A percentile compares a stretch with the other conserved stretches of the same genome.
These are phyloP conservation scores for Rhopalosiphum maidis DNA, from an alignment of 1,140 invertebrate genomes.

Conservation along the genomic window DNA sequence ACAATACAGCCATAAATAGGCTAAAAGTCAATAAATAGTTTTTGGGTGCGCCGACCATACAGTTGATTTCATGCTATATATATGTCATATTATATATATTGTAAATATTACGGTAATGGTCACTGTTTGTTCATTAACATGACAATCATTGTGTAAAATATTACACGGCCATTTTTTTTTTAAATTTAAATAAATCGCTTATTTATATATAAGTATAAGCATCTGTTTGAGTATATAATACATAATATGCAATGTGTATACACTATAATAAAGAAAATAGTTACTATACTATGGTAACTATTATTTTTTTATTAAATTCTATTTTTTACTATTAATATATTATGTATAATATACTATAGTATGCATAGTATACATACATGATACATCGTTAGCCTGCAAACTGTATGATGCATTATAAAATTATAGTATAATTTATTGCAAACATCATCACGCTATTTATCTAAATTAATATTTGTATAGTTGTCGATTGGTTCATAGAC, in stretches of 20 bases:
- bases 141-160: background rate
- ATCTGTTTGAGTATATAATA: background rate
- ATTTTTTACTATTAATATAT: background rate
- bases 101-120: background rate
- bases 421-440: background rate
- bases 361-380: background rate
- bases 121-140: background rate
- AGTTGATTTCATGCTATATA: background rate
- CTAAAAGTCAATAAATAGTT: background rate
- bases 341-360: no score
- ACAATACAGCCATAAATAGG: background rate
- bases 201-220: background rate
- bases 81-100: background rate
- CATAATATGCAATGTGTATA: background rate
- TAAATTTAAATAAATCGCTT: conserved; percentile 14
- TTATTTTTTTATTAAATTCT: background rate
- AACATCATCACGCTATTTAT: background rate
- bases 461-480: background rate
- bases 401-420: background rate
- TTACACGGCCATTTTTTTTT: background rate
- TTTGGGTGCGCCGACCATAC: background rate
- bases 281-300: background rate
- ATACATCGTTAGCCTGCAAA: background rate
- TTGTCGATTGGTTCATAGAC: background rate
- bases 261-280: background rate